Base-by-base conservation (phyloP, 2,888 invertebrate genomes). In the Pterostichus madidus region DNA sequence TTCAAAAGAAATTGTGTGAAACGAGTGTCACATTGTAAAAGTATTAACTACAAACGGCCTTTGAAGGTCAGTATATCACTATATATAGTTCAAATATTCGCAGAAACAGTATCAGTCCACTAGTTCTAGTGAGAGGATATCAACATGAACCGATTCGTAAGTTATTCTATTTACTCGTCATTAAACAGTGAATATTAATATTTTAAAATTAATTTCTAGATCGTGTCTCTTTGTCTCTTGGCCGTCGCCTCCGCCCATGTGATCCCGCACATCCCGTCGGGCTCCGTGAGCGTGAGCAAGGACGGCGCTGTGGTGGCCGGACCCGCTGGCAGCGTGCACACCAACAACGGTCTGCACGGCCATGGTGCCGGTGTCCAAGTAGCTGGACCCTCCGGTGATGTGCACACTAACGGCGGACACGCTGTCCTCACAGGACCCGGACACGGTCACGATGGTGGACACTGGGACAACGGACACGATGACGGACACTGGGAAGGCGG, bases 91-190 rank as follows among this genome's bases (percentile, higher is more conserved):
- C 5, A 64, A 35, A 35, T 11, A 35, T 35, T 64, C 5, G 5
- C 3, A 6, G n/a, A 64, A 64, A 13, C 13, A 64, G 39, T 64
- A 64, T 64, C 64, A 64, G 64, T 64, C 64, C 64, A 64, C 64
- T 64, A 8, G 13, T 35, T 35, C 32, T 35, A 32, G 35, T 64
- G 31, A n/a, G 64, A 64, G 64, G 64, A 31, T 59, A 35, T 32
- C 64, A 64, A 64, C 64, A 64, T 64, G 39, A 39, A 39, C 39
- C 39, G 39, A 1, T 39, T 39, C 39, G 39, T 39, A 39, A 39
- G 39, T 39, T 39, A 6, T 39, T 3, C 5, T 7, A 39, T 8
- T 39, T 8, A 39, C 6, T 3, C 6, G 0, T 7, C 39, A 39
- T 39, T 5, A 5, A 39, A 24, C 3, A 24, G 24, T 2, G 3